Conservation (phyloP, 2,113 vertebrate genomes). For the Plecotus auritus region DNA sequence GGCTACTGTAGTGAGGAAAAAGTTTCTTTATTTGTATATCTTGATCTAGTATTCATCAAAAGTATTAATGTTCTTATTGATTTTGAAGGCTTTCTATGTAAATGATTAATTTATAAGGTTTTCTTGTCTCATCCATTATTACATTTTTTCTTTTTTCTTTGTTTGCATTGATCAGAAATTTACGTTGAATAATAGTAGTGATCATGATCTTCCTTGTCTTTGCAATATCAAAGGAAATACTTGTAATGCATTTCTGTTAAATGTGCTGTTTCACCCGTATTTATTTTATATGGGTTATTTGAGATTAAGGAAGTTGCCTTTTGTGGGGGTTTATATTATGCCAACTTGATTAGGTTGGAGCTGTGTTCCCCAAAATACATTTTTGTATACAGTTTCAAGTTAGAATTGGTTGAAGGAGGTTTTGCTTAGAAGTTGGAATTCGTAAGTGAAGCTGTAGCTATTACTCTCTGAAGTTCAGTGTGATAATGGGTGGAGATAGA, state of each 20-base stretch:
- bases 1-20: neutral
- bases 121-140: neutral
- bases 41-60: neutral
- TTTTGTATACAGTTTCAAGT: neutral
- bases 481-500: neutral
- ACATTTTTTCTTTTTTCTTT: neutral
- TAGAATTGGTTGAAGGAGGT: neutral
- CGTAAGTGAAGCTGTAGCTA: neutral
- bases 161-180: neutral
- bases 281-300: neutral
- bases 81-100: neutral
- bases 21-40: neutral
- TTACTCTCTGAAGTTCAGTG: neutral
- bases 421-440: neutral
- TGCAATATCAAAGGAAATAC: neutral
- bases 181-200: neutral
- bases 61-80: neutral
- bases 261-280: neutral
- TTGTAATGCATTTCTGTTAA: neutral
- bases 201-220: neutral
- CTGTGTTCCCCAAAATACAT: neutral
- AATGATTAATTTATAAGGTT: neutral
- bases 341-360: neutral
- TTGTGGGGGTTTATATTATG: neutral
- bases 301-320: neutral